Percentiles rank a stretch among this genome's conserved stretches.
phyloP scores from a whole-genome alignment of 2,888 invertebrate species.

The Disparrhopalites patrizii region DNA sequence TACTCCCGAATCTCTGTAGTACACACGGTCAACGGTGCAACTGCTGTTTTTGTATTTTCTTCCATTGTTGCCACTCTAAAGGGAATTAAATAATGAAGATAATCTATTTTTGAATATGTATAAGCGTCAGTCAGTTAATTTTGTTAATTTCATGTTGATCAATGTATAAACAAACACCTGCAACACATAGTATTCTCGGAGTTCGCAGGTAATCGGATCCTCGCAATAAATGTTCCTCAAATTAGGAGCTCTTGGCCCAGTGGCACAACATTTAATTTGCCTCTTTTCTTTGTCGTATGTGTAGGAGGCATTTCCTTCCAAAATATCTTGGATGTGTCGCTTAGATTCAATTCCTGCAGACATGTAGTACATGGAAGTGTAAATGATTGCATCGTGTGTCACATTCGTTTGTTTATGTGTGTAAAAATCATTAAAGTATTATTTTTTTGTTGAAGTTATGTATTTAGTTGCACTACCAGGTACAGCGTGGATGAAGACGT shows the following conservation, averaged over 20 bases:
- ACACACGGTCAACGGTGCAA: slow-evolving; percentile 24
- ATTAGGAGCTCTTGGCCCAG: slow-evolving; percentile 39
- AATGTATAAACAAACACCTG: slow-evolving; percentile 31
- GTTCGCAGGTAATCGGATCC: slow-evolving; percentile 42
- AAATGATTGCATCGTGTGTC: too few relatives aligned
- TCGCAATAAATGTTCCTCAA: slow-evolving; percentile 42
- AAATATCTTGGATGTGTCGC: slow-evolving; percentile 27
- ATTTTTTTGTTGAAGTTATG: too few relatives aligned
- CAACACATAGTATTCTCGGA: slow-evolving; percentile 33
- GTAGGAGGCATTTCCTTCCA: slow-evolving; percentile 39
- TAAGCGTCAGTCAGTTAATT: not conserved
- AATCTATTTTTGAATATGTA: not conserved
- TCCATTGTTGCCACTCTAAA: slow-evolving; percentile 23
- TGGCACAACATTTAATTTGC: slow-evolving; percentile 45
- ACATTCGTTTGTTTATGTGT: too few relatives aligned
- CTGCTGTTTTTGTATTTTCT: slow-evolving; percentile 26
- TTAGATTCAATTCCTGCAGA: not conserved
- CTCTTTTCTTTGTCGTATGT: slow-evolving; percentile 34
- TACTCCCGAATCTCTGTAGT: slow-evolving; percentile 40
- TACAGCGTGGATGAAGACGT: slow-evolving; percentile 22
- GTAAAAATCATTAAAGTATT: too few relatives aligned
- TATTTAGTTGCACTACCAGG: slow-evolving; percentile 22
- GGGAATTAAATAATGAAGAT: not conserved
- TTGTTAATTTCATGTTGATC: not conserved
- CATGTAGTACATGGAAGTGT: too few relatives aligned